Base-by-base conservation (phyloP, 2,888 invertebrate species). In the Macroteleia sp. region DNA sequence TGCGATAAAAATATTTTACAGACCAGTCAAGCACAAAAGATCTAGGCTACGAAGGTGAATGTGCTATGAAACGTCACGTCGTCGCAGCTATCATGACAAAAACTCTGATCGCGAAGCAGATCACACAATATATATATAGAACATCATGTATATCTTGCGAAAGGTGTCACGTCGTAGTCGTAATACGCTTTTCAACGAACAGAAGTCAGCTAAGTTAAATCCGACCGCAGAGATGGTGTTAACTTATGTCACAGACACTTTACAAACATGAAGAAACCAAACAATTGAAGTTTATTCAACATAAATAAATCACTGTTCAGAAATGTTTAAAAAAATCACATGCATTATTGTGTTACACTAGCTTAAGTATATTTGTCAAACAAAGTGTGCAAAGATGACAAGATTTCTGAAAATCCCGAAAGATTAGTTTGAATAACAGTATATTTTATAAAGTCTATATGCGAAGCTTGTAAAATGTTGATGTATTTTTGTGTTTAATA, bases 1-100 rank as follows among this genome's bases (percentile, higher is more conserved):
- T 10, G 10, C 30, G 12, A 25, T 30, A 30, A 56, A 56, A 56
- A 42, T 56, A 42, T 56, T 41, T 41, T 28, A 56, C 28, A 42
- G 8, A 19, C 28, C 8, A 17, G 41, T 56, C 41, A 19, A 19
- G 10, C n/a, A 41, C 28, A 56, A 41, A n/a, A 41, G 41, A 6
- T n/a, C n/a, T 25, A 17, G n/a, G 16, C 19, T 34, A 20, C 34
- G 12, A 28, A 28, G 17, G 30, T 16, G 30, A 56, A 56, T 41
- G 56, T 19, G 14, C 56, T 25, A 30, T 30, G 17, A 56, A 56
- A 54, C 9, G 56, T 56, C 56, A 56, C 41, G 28, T 56, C 22
- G 19, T 19, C 22, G 22, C n/a, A 42, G n/a, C 42, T 42, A 42
- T 20, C 50, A 32, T 32, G 30, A 19, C 17, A 50, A 50, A 32